A percentile compares a stretch with the other conserved stretches of the same genome.
Conservation (phyloP, 2,113 vertebrate genomes). For the Erythrolamprus reginae region DNA sequence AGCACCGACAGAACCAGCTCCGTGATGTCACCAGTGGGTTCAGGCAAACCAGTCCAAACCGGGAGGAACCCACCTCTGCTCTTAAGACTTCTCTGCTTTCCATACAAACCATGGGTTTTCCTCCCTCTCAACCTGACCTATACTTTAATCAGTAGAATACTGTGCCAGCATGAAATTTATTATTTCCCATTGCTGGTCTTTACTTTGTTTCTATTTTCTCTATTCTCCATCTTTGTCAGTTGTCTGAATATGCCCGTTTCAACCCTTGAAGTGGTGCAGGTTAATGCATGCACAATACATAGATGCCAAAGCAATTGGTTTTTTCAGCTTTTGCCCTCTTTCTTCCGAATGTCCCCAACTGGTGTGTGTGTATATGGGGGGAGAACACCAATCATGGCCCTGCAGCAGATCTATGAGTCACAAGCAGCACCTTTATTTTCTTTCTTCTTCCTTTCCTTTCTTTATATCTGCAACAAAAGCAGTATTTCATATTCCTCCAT, state of each 20-base stretch:
- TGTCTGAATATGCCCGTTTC: background rate
- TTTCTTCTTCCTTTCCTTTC: background rate
- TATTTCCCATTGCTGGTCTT: background rate
- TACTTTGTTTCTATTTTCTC: background rate
- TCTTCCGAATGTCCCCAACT: background rate
- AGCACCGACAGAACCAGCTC: no score
- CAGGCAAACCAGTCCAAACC: no score
- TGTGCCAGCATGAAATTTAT: background rate
- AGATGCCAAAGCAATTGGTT: background rate
- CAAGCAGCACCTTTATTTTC: background rate
- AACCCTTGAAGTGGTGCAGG: background rate
- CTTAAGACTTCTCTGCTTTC: background rate
- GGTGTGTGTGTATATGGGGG: background rate
- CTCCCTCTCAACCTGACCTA: background rate
- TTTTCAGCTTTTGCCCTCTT: background rate
- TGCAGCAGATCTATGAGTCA: background rate
- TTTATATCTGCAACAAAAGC: background rate
- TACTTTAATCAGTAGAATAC: background rate
- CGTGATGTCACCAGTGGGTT: no score
- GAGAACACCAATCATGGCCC: background rate
- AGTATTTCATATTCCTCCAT: background rate
- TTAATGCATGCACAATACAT: background rate
- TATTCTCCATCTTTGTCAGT: background rate
- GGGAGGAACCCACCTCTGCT: no score
- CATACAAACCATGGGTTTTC: background rate